A percentile compares a stretch with the other conserved stretches of the same genome.
Evolutionary conservation across 2,888 invertebrate species (phyloP).

Genomic region (Anthrax anthrax): DNA sequence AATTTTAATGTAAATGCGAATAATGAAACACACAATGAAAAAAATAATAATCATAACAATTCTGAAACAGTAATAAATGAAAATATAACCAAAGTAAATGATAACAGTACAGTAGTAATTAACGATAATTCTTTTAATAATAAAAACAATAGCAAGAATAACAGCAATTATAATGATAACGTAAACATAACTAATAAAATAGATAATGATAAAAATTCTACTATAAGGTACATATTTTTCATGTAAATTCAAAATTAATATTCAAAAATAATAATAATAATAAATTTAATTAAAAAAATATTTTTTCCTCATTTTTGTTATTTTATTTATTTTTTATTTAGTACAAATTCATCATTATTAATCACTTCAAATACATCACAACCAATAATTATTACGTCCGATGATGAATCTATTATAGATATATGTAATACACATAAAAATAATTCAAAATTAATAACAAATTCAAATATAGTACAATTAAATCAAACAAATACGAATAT

Average conservation of each 20-base stretch:
- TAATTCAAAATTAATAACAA: no score
- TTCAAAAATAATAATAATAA: no score
- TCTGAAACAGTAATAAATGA: constrained; percentile 5
- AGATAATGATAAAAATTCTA: constrained; percentile 7
- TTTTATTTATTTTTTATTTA: not conserved
- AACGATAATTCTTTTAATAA: not conserved
- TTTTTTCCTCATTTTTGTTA: not conserved
- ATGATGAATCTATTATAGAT: not conserved
- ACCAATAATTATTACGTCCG: not conserved
- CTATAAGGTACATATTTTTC: constrained; percentile 8
- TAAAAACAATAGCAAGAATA: no score
- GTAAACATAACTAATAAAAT: no score
- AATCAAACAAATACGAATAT: constrained; percentile 4
- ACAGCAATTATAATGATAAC: no score
- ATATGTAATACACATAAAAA: not conserved
- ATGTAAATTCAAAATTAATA: no score
- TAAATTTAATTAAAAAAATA: no score
- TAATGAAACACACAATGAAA: not conserved
- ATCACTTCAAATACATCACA: constrained; percentile 2
- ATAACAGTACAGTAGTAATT: constrained; percentile 4
- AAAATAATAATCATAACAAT: not conserved
- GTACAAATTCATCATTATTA: constrained; percentile 7
- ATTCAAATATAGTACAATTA: constrained; percentile 1
- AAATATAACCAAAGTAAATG: constrained; percentile 9
- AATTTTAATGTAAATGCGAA: constrained; percentile 5